These are phyloP conservation scores for Axinella damicornis DNA, from an alignment of 37 sponge, comb jelly and placozoan genomes.

Conservation along the genomic window DNA sequence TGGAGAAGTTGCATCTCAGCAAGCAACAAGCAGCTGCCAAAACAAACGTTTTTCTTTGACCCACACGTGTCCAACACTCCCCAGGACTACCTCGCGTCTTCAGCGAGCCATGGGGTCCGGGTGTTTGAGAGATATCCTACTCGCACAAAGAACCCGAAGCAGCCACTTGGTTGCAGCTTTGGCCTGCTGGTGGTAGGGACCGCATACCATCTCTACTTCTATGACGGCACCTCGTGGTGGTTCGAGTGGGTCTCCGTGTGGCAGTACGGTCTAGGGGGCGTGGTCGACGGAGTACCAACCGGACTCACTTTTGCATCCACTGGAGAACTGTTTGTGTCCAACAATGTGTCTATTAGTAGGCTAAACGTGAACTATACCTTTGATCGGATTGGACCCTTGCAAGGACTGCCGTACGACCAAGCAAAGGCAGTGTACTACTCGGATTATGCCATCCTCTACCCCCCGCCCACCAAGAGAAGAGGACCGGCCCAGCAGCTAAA, in stretches of 20 bases:
- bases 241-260: conserved; percentile 86
- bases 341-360: conserved; percentile 76
- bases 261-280: conserved; percentile 77
- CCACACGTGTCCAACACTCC: neutral
- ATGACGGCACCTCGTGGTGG: conserved; percentile 79
- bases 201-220: conserved; percentile 59
- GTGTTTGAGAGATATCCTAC: neutral
- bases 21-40: neutral
- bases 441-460: conserved; percentile 17
- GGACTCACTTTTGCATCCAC: conserved; percentile 64
- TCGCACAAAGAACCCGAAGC: neutral
- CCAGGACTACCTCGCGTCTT: neutral
- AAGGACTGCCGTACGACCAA: conserved; percentile 75
- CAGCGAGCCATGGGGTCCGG: neutral
- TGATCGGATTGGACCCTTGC: conserved; percentile 76
- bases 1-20: conserved; percentile 42
- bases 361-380: conserved; percentile 81
- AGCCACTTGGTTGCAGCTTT: conserved; percentile 7
- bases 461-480: conserved; percentile 7
- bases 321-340: conserved; percentile 75
- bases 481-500: neutral
- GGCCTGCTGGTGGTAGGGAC: conserved; percentile 79
- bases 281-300: conserved; percentile 78
- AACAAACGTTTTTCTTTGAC: neutral
- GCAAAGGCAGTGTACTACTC: conserved; percentile 48